Evolutionary conservation across 2,888 invertebrate species (phyloP).

Genomic region (Cyrtodaria siliqua): DNA sequence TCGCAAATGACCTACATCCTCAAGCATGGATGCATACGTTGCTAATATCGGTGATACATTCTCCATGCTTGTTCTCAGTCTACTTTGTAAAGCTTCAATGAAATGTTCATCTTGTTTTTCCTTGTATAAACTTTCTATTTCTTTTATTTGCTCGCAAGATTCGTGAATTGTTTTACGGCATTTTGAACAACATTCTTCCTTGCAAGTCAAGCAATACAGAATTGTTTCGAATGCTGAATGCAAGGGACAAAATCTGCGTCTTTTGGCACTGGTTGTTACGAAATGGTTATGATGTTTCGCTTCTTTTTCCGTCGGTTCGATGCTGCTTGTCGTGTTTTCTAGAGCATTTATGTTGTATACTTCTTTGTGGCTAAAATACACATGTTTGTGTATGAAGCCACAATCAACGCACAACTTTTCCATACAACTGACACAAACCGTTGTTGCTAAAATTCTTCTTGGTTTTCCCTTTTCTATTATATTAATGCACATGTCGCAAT

Average conservation of each 20-base stretch:
- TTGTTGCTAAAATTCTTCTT: not conserved
- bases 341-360: not conserved
- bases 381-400: constrained; percentile 7
- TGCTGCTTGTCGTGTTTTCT: too few relatives aligned
- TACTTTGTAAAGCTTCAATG: not conserved
- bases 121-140: constrained; percentile 3
- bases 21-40: too few relatives aligned
- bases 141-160: constrained; percentile 1
- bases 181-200: constrained; percentile 3
- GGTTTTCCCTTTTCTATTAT: not conserved
- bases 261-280: not conserved
- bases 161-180: constrained; percentile 11
- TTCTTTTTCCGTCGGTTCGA: too few relatives aligned
- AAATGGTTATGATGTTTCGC: too few relatives aligned
- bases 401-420: constrained; percentile 3
- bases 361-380: not conserved
- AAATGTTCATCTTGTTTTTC: not conserved
- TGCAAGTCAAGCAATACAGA: constrained; percentile 7
- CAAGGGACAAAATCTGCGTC: not conserved
- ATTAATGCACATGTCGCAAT: constrained; percentile 5
- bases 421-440: constrained; percentile 6
- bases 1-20: too few relatives aligned
- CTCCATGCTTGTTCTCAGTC: not conserved
- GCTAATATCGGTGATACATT: not conserved
- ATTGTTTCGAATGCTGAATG: constrained; percentile 11